phyloP scores from a whole-genome alignment of 23 tunicate species.

The Pegea sp. region DNA sequence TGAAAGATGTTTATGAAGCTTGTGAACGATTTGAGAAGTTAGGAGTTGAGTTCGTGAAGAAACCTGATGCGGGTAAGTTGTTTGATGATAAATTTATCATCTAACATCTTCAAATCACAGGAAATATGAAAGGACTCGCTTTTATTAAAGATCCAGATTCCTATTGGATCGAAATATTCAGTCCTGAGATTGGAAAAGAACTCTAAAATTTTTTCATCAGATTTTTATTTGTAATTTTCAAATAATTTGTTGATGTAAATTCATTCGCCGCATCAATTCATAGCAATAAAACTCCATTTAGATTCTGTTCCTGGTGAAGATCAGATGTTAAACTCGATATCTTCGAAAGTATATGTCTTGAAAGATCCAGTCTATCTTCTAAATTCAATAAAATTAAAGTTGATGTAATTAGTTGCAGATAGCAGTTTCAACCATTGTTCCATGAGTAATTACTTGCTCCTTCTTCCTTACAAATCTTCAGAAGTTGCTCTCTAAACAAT shows the following conservation, averaged over 20 bases:
- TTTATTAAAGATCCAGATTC: slow-evolving; percentile 90
- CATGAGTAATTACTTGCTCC: slow-evolving; percentile 14
- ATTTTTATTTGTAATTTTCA: background rate
- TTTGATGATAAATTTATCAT: background rate
- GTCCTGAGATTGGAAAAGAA: slow-evolving; percentile 2
- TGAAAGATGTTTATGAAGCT: slow-evolving; percentile 72
- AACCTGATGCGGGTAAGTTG: slow-evolving; percentile 60
- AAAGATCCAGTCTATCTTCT: slow-evolving; percentile 5
- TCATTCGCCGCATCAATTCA: background rate
- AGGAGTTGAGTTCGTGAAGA: slow-evolving; percentile 71
- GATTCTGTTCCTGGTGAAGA: slow-evolving; percentile 3
- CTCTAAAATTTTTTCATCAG: background rate
- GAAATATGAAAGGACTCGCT: slow-evolving; percentile 82
- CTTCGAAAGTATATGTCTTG: slow-evolving; percentile 12
- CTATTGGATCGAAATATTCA: slow-evolving; percentile 74
- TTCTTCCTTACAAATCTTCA: background rate
- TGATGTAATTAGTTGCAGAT: background rate
- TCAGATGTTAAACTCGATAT: slow-evolving; percentile 12
- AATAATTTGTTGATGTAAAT: background rate
- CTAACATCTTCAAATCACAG: slow-evolving; percentile 2
- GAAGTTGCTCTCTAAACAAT: slow-evolving; percentile 2
- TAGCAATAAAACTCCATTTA: slow-evolving; percentile 6
- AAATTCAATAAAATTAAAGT: background rate
- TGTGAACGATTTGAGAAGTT: slow-evolving; percentile 55
- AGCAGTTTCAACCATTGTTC: slow-evolving; percentile 12